phyloP scores from a whole-genome alignment of 1,140 invertebrate genomes.

The Rhyacophila brunnea region DNA sequence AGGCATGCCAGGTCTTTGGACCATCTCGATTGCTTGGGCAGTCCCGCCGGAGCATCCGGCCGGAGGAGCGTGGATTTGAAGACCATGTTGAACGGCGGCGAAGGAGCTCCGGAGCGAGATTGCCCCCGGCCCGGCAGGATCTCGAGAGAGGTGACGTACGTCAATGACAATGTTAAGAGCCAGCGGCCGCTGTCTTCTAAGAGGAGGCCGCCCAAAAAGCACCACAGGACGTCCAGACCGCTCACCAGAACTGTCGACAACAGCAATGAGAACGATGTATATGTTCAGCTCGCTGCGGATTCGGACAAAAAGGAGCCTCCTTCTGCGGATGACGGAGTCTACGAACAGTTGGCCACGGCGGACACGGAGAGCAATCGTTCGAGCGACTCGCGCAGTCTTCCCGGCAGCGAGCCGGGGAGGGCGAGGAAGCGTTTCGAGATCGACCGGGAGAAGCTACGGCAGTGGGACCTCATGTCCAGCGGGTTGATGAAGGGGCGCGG shows the following conservation, averaged over 20 bases:
- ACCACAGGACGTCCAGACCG: not conserved
- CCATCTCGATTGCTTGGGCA: constrained; percentile 64
- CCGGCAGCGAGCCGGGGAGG: constrained; percentile 35
- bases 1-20: constrained; percentile 78
- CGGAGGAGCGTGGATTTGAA: constrained; percentile 39
- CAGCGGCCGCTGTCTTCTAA: constrained; percentile 21
- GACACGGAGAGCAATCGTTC: not conserved
- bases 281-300: constrained; percentile 56
- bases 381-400: constrained; percentile 9
- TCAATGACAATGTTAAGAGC: constrained; percentile 64
- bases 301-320: constrained; percentile 29
- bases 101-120: constrained; percentile 34
- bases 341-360: constrained; percentile 47
- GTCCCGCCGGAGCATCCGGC: constrained; percentile 36
- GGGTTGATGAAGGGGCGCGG: constrained; percentile 57
- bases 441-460: constrained; percentile 79
- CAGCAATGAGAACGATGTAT: constrained; percentile 57
- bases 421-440: constrained; percentile 60
- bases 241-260: constrained; percentile 11
- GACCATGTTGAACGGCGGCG: constrained; percentile 43
- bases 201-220: constrained; percentile 28
- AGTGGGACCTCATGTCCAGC: constrained; percentile 85
- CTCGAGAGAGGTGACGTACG: constrained; percentile 69
- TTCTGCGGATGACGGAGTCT: constrained; percentile 48
- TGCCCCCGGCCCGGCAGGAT: constrained; percentile 45